A percentile compares a stretch with the other conserved stretches of the same genome.
phyloP scores from a whole-genome alignment of 2,113 vertebrate species.

The Rattus rattus region DNA sequence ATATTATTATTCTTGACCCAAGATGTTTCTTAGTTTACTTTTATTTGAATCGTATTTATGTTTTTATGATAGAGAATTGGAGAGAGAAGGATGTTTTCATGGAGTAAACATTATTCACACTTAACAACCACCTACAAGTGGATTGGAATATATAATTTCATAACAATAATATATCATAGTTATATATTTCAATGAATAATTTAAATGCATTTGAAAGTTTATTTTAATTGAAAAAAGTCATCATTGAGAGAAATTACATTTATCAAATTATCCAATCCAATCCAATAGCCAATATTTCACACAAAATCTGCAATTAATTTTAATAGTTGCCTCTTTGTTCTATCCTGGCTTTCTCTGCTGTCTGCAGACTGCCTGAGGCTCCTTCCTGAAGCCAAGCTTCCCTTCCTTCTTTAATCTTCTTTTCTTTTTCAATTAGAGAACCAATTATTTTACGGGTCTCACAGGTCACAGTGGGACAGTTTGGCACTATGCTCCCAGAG shows the following conservation, averaged over 20 bases:
- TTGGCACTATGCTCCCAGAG: not conserved
- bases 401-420: conserved; percentile 73
- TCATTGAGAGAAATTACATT: conserved; percentile 55
- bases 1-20: conserved; percentile 1
- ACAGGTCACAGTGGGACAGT: conserved; percentile 66
- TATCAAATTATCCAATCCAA: conserved; percentile 60
- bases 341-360: not conserved
- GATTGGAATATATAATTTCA: conserved; percentile 63
- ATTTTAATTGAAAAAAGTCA: conserved; percentile 68
- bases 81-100: not conserved
- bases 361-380: conserved; percentile 9
- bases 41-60: conserved; percentile 34
- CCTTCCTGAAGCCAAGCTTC: conserved; percentile 47
- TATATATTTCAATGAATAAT: conserved; percentile 57
- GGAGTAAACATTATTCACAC: not conserved
- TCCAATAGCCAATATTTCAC: conserved; percentile 18
- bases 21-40: conserved; percentile 25
- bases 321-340: conserved; percentile 63
- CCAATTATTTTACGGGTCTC: conserved; percentile 76
- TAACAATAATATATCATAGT: conserved; percentile 54
- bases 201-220: conserved; percentile 52
- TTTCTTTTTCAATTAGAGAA: conserved; percentile 79
- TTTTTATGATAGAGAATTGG: not conserved
- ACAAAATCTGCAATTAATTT: conserved; percentile 74
- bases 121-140: conserved; percentile 31